Percentiles rank a stretch among this genome's conserved stretches.
These are phyloP conservation scores for Coracopsis vasa DNA, from an alignment of 2,113 vertebrate genomes.

Conservation along the genomic window DNA sequence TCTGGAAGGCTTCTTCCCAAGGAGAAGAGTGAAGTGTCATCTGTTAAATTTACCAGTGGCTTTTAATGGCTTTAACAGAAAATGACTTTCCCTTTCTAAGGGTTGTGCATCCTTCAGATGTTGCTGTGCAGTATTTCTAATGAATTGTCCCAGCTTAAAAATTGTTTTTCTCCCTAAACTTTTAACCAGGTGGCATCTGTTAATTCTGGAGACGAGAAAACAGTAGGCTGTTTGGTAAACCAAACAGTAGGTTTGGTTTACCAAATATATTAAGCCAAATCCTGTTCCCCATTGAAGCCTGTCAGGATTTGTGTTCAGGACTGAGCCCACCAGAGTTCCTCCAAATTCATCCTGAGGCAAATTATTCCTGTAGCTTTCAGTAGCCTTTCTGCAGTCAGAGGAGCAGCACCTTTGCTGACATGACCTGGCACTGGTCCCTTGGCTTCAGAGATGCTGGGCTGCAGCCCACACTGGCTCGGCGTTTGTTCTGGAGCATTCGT, in stretches of 20 bases:
- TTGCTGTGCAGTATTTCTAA: background rate
- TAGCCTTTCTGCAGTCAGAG: background rate
- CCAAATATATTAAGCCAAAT: background rate
- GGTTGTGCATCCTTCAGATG: background rate
- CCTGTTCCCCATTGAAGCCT: background rate
- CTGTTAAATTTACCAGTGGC: background rate
- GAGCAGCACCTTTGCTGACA: background rate
- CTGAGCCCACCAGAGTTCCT: background rate
- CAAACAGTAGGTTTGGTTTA: background rate
- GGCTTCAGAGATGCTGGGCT: background rate
- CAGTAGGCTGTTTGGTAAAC: fast-evolving
- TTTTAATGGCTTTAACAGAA: background rate
- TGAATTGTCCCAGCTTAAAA: background rate
- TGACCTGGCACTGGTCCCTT: background rate
- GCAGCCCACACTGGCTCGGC: background rate
- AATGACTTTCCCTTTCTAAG: background rate
- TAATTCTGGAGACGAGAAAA: background rate
- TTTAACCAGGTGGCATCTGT: background rate
- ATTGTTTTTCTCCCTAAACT: background rate
- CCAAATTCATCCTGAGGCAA: background rate
- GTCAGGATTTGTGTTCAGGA: background rate
- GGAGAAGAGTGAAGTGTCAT: background rate
- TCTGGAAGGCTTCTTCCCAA: background rate
- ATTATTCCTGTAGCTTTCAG: background rate
- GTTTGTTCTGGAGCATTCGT: background rate